Conservation (phyloP, 2,888 invertebrate genomes). For the Harpagoxenus sublaevis region DNA sequence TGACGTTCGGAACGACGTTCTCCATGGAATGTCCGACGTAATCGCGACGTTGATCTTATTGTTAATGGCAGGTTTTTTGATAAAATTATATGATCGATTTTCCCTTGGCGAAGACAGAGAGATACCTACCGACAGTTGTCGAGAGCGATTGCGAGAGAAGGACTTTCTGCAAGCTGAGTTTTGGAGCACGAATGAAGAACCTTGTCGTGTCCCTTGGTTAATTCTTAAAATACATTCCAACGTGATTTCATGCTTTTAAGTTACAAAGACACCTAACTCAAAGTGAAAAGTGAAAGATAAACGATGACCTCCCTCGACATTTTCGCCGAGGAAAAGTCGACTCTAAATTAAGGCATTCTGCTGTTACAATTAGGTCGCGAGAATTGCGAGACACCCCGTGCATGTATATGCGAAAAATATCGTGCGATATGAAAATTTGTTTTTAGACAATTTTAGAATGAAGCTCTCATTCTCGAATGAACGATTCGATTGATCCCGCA, state of each 20-base stretch:
- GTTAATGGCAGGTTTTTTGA: not conserved
- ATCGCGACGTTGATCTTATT: constrained; percentile 1
- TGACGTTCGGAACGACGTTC: not conserved
- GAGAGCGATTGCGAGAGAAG: not conserved
- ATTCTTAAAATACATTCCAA: not conserved
- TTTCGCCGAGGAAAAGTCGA: not conserved
- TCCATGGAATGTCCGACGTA: not conserved
- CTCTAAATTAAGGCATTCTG: not conserved
- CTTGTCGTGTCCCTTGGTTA: not conserved
- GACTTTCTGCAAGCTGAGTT: not conserved
- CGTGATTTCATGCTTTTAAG: not conserved
- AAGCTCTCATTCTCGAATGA: not conserved
- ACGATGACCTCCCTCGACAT: not conserved
- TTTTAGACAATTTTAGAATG: not conserved
- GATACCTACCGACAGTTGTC: constrained; percentile 9
- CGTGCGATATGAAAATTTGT: not conserved
- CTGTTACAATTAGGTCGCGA: not conserved
- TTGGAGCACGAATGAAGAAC: not conserved
- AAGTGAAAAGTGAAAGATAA: not conserved
- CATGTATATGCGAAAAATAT: not conserved
- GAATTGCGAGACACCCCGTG: not conserved
- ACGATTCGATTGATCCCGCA: not conserved
- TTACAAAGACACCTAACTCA: not conserved
- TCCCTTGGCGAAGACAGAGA: not conserved
- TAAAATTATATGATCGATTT: constrained; percentile 21